These are phyloP conservation scores for Dendrolimus kikuchii DNA, from an alignment of 1,140 invertebrate species.

Conservation along the genomic window DNA sequence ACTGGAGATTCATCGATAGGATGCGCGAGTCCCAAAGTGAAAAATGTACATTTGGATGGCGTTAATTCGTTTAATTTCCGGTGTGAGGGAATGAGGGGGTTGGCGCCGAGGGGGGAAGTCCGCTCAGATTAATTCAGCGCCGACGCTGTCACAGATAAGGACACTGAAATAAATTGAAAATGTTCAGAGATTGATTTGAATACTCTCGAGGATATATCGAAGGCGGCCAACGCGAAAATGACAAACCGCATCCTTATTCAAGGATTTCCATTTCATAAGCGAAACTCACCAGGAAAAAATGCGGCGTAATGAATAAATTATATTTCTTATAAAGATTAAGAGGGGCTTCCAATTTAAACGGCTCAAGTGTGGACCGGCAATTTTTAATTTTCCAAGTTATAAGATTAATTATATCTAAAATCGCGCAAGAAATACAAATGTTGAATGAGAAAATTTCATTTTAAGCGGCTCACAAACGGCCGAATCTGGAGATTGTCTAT, in stretches of 20 bases:
- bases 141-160: slow-evolving; percentile 67
- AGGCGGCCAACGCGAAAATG: slow-evolving; percentile 38
- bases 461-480: slow-evolving; percentile 32
- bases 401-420: slow-evolving; percentile 1
- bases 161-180: slow-evolving; percentile 71
- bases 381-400: slow-evolving; percentile 23
- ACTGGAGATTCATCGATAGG: slow-evolving; percentile 61
- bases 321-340: slow-evolving; percentile 22
- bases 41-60: slow-evolving; percentile 71
- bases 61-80: slow-evolving; percentile 73
- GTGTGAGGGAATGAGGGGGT: slow-evolving; percentile 42
- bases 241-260: slow-evolving; percentile 39
- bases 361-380: slow-evolving; percentile 16
- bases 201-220: slow-evolving; percentile 59
- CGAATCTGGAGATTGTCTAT: slow-evolving; percentile 54
- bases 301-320: slow-evolving; percentile 45
- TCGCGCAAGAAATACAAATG: neutral
- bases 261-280: slow-evolving; percentile 18
- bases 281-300: slow-evolving; percentile 29
- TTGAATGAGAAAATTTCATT: slow-evolving; percentile 6
- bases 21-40: slow-evolving; percentile 63
- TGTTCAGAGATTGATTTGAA: slow-evolving; percentile 71
- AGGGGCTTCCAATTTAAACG: slow-evolving; percentile 19
- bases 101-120: slow-evolving; percentile 36
- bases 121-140: slow-evolving; percentile 68